Evolutionary conservation across 2,113 vertebrate species (phyloP).

Genomic region (Silurus asotus): DNA sequence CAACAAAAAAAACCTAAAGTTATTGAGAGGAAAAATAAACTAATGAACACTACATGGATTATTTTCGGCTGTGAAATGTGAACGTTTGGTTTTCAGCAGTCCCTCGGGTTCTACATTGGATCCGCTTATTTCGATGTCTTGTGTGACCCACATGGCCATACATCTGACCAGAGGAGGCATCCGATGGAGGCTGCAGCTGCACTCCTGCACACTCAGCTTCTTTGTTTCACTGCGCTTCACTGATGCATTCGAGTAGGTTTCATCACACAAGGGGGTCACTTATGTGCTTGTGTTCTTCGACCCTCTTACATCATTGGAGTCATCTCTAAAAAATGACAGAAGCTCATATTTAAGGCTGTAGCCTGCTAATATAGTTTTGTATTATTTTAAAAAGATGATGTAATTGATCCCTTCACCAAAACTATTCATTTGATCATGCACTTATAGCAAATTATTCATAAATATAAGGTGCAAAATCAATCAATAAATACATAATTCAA

Average conservation of each 20-base stretch:
- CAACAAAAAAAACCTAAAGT: too few relatives aligned
- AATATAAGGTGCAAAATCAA: too few relatives aligned
- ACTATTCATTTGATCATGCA: neutral
- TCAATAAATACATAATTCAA: too few relatives aligned
- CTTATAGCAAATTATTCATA: neutral
- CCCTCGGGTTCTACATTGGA: constrained; percentile 1
- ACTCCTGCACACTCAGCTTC: constrained; percentile 63
- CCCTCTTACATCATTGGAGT: constrained; percentile 37
- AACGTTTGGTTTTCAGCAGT: neutral
- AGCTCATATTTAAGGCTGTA: neutral
- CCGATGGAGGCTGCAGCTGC: constrained; percentile 58
- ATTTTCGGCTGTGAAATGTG: neutral
- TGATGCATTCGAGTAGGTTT: constrained; percentile 58
- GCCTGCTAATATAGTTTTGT: neutral
- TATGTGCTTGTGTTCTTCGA: constrained; percentile 22
- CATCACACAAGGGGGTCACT: constrained; percentile 19
- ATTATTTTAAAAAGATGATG: neutral
- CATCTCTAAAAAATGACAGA: neutral
- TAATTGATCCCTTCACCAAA: neutral
- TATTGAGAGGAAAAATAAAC: accelerated
- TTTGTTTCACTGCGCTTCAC: constrained; percentile 63
- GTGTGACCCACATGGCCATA: constrained; percentile 62
- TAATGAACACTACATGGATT: neutral
- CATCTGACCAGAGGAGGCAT: constrained; percentile 57
- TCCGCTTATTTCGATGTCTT: constrained; percentile 20